phyloP scores from a whole-genome alignment of 1,140 invertebrate genomes.

The Ceratina australensis region DNA sequence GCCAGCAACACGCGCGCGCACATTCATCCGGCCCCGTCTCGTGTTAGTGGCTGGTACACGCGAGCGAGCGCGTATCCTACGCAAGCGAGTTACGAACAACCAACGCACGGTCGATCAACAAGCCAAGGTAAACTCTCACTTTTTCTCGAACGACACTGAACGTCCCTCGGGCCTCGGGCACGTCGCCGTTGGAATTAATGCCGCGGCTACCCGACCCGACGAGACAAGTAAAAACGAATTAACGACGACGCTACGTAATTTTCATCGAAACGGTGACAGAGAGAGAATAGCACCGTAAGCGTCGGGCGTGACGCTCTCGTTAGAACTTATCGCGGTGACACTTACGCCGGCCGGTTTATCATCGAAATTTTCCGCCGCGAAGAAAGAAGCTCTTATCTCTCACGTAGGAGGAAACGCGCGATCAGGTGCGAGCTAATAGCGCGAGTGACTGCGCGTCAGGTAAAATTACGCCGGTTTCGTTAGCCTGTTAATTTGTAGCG shows the following conservation, averaged over 20 bases:
- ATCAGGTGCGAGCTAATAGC: neutral
- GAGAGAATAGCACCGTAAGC: conserved; percentile 6
- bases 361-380: conserved; percentile 61
- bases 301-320: neutral
- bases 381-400: too few relatives aligned
- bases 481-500: too few relatives aligned
- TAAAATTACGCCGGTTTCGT: neutral
- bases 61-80: neutral
- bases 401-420: neutral
- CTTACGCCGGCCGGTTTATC: conserved; percentile 43
- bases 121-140: conserved; percentile 62
- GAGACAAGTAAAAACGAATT: conserved; percentile 32
- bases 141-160: conserved; percentile 57
- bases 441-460: neutral
- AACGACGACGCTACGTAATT: conserved; percentile 24
- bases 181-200: conserved; percentile 31
- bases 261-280: neutral
- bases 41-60: neutral
- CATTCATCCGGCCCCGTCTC: conserved; percentile 34
- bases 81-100: neutral
- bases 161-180: conserved; percentile 17
- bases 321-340: conserved; percentile 46
- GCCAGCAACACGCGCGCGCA: conserved; percentile 33
- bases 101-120: neutral
- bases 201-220: neutral